Percentiles rank a stretch among this genome's conserved stretches.
Evolutionary conservation across 2,113 vertebrate genomes (phyloP).

Genomic region (Isurus oxyrinchus): DNA sequence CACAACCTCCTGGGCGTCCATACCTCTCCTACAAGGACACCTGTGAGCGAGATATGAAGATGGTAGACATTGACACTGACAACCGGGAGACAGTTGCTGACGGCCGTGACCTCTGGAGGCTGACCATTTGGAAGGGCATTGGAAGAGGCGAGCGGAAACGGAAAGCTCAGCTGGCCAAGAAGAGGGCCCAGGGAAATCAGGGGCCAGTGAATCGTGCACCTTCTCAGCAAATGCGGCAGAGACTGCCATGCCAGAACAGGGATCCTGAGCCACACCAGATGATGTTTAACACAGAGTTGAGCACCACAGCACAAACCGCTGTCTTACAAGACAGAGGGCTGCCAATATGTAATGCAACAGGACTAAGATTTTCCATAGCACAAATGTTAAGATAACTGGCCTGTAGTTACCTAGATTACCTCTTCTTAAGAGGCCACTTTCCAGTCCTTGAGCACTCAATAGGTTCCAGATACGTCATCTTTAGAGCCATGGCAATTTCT

Average conservation of each 20-base stretch:
- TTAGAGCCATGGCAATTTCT: neutral
- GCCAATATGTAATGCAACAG: neutral
- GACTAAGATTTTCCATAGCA: neutral
- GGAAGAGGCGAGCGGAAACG: neutral
- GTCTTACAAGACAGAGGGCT: neutral
- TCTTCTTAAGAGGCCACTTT: neutral
- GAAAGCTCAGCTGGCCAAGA: too few species aligned
- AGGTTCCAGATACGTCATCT: neutral
- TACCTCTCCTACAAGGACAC: neutral
- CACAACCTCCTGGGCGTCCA: neutral
- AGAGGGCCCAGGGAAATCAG: neutral
- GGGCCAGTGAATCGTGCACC: neutral
- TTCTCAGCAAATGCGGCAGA: neutral
- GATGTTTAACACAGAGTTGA: neutral
- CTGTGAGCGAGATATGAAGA: neutral
- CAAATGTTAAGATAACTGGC: neutral
- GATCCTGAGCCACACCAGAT: neutral
- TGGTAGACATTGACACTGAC: neutral
- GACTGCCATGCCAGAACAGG: neutral
- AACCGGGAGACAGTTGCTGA: neutral
- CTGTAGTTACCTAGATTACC: neutral
- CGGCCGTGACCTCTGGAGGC: neutral
- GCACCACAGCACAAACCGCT: neutral
- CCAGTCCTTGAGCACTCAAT: neutral
- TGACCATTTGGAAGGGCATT: too few species aligned